These are phyloP conservation scores for Aphidius gifuensis DNA, from an alignment of 1,140 invertebrate species.

Conservation along the genomic window DNA sequence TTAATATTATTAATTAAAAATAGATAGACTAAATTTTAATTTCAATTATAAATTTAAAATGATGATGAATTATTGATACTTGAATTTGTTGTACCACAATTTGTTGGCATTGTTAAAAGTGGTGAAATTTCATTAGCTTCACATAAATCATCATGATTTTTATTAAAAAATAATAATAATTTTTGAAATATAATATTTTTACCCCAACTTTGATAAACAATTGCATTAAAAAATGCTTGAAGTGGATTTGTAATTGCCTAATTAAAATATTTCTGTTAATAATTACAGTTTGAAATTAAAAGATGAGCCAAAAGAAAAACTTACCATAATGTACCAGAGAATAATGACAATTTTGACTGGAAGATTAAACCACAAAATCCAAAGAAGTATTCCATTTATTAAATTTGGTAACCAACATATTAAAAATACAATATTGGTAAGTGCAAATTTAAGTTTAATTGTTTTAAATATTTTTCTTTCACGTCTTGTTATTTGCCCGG, in stretches of 20 bases:
- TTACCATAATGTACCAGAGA: conserved; percentile 80
- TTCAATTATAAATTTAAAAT: conserved; percentile 24
- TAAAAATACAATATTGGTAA: conserved; percentile 76
- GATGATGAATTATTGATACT: conserved; percentile 53
- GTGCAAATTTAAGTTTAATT: conserved; percentile 69
- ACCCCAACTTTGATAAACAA: conserved; percentile 73
- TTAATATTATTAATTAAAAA: background rate
- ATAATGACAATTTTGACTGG: conserved; percentile 65
- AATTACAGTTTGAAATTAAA: background rate
- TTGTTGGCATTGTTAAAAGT: conserved; percentile 38
- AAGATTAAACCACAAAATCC: conserved; percentile 72
- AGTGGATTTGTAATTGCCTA: conserved; percentile 78
- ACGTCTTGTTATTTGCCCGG: conserved; percentile 66
- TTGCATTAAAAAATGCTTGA: conserved; percentile 75
- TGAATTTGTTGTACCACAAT: conserved; percentile 38
- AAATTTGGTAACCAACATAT: conserved; percentile 80
- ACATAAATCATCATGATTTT: conserved; percentile 19
- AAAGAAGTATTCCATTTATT: conserved; percentile 71
- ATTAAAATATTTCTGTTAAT: conserved; percentile 21
- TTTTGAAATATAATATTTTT: conserved; percentile 47
- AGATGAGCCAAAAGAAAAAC: conserved; percentile 28
- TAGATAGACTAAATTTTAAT: background rate
- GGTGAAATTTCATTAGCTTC: conserved; percentile 44
- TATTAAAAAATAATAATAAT: conserved; percentile 20
- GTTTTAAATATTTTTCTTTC: conserved; percentile 70